Evolutionary conservation across 2,888 invertebrate species (phyloP), one percentile per base, ranked within the genome.

Genomic region (Lycophotia porphyrea): DNA sequence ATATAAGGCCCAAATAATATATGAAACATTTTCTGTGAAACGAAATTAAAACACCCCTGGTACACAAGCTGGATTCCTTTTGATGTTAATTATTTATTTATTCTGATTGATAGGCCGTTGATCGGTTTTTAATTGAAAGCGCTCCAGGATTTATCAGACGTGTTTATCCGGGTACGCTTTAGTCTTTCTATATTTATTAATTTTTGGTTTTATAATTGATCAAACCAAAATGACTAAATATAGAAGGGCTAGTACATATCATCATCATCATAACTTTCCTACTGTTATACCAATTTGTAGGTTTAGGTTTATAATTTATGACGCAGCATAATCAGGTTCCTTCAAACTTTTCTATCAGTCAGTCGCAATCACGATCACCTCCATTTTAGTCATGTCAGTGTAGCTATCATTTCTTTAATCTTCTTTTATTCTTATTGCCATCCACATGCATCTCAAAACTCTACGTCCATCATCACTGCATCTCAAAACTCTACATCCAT

Each of bases 1-100:
- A n/a, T n/a, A n/a, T n/a, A n/a, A n/a, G n/a, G n/a, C n/a, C n/a
- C n/a, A n/a, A n/a, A n/a, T n/a, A n/a, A n/a, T n/a, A n/a, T n/a
- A n/a, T n/a, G n/a, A n/a, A n/a, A n/a, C n/a, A n/a, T n/a, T n/a
- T n/a, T n/a, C n/a, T n/a, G n/a, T n/a, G n/a, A n/a, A n/a, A n/a
- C n/a, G n/a, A n/a, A n/a, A n/a, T n/a, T n/a, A n/a, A n/a, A n/a
- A n/a, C n/a, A n/a, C n/a, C n/a, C n/a, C n/a, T n/a, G 69, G 84
- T 88, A 80, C 74, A 75, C 63, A 39, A 71, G 63, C 69, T 80
- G 70, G 60, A 79, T 61, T n/a, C 24, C 39, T 44, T 68, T 65
- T 74, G 63, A 68, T 77, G 67, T 75, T 2, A 34, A 0, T 55
- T 42, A 60, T 72, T 74, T 60, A 42, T 71, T 78, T 67, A 1